Evolutionary conservation across 2,888 invertebrate genomes (phyloP).

Genomic region (Agrilus cyanescens): DNA sequence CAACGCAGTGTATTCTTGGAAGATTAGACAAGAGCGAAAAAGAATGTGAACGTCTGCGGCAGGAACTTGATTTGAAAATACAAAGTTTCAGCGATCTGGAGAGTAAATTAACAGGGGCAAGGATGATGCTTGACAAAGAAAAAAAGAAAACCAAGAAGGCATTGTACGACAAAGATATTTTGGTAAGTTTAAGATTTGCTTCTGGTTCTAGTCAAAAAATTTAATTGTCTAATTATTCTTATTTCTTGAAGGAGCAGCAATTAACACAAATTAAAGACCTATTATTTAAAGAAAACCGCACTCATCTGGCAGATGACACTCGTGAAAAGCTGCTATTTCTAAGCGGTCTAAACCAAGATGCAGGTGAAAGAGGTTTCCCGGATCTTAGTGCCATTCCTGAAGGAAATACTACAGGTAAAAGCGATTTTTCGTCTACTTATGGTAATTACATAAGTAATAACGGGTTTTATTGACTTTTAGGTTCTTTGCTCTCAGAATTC

Average conservation of each 20-base stretch:
- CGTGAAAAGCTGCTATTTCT: slow-evolving; percentile 70
- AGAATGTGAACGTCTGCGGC: slow-evolving; percentile 61
- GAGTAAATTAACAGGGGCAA: slow-evolving; percentile 67
- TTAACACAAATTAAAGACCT: slow-evolving; percentile 62
- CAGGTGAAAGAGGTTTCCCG: slow-evolving; percentile 10
- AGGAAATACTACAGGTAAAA: slow-evolving; percentile 64
- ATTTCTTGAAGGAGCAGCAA: slow-evolving; percentile 38
- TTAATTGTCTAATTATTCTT: background rate
- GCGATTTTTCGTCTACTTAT: slow-evolving; percentile 1
- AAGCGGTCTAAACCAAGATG: slow-evolving; percentile 38
- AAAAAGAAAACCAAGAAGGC: slow-evolving; percentile 56
- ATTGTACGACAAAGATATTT: slow-evolving; percentile 58
- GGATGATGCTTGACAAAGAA: slow-evolving; percentile 70
- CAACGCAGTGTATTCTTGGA: slow-evolving; percentile 57
- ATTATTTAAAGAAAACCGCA: slow-evolving; percentile 51
- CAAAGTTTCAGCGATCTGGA: slow-evolving; percentile 64
- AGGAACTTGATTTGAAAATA: slow-evolving; percentile 56
- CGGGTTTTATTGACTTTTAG: slow-evolving; percentile 28
- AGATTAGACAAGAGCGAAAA: slow-evolving; percentile 58
- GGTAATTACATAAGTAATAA: background rate
- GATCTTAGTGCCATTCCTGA: slow-evolving; percentile 50
- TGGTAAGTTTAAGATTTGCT: slow-evolving; percentile 38
- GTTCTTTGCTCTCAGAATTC: slow-evolving; percentile 64
- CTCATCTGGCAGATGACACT: slow-evolving; percentile 68
- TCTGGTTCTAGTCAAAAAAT: background rate